Conservation (phyloP, 1,140 invertebrate genomes). For the Lasioglossum albipes region DNA sequence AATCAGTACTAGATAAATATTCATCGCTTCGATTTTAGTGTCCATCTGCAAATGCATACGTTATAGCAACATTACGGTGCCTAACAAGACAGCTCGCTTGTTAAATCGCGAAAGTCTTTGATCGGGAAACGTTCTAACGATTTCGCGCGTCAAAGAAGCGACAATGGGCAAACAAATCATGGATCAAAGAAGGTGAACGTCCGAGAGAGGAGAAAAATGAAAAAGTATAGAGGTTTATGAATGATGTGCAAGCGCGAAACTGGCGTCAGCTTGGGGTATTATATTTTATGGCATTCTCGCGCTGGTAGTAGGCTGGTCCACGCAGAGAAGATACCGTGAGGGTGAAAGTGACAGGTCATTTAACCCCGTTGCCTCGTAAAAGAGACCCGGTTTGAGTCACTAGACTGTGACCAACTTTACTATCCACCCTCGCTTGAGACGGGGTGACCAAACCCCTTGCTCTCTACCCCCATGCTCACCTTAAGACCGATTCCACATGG, state of each 20-base stretch:
- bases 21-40: too few species aligned
- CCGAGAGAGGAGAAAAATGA: background rate
- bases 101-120: too few species aligned
- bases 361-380: constrained; percentile 70
- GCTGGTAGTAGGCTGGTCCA: constrained; percentile 36
- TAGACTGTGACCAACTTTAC: constrained; percentile 68
- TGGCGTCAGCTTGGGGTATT: constrained; percentile 30
- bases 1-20: too few species aligned
- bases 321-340: constrained; percentile 48
- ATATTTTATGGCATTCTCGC: constrained; percentile 64
- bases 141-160: too few species aligned
- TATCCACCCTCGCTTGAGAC: constrained; percentile 33
- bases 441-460: constrained; percentile 20
- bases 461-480: background rate
- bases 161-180: background rate
- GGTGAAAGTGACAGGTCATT: constrained; percentile 74
- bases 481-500: background rate
- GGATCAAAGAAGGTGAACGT: background rate
- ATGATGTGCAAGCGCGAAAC: background rate
- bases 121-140: too few species aligned
- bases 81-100: too few species aligned
- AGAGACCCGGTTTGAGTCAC: constrained; percentile 53
- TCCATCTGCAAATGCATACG: too few species aligned
- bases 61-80: too few species aligned
- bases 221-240: background rate